Evolutionary conservation across 2,797 vertebrate species (phyloP).

Genomic region (Ctenosaura bakeri): DNA sequence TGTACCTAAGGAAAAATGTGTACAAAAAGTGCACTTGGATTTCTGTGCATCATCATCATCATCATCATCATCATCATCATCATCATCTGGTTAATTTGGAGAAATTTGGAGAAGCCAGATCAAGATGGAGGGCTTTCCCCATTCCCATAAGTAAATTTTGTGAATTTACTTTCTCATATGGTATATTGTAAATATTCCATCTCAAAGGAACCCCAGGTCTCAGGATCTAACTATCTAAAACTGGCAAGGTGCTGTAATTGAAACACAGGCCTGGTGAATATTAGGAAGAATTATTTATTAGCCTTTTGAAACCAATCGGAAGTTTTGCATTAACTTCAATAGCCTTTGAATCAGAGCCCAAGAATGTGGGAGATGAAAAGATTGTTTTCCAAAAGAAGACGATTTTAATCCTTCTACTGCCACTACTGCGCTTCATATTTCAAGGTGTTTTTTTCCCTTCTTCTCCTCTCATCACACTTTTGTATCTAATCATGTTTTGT

Average conservation of each 20-base stretch:
- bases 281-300: slow-evolving; percentile 31
- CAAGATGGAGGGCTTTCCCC: too few species aligned
- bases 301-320: neutral
- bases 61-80: too few species aligned
- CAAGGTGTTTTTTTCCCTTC: neutral
- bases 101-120: too few species aligned
- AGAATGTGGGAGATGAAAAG: neutral
- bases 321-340: slow-evolving; percentile 36
- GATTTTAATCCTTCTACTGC: neutral
- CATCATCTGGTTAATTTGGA: too few species aligned
- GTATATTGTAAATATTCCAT: neutral
- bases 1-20: too few species aligned
- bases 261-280: neutral
- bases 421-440: neutral
- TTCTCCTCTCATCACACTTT: slow-evolving; percentile 19
- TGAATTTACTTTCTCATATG: neutral
- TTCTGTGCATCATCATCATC: too few species aligned
- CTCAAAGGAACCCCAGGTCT: neutral
- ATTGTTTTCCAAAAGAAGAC: slow-evolving; percentile 29
- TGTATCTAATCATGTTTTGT: slow-evolving; percentile 46
- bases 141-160: too few species aligned
- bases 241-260: neutral
- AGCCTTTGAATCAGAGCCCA: slow-evolving; percentile 25
- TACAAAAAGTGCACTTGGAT: too few species aligned
- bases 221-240: neutral